Percentiles rank a stretch among this genome's conserved stretches.
phyloP scores from a whole-genome alignment of 2,888 invertebrate species.

The Nycteola revayana region DNA sequence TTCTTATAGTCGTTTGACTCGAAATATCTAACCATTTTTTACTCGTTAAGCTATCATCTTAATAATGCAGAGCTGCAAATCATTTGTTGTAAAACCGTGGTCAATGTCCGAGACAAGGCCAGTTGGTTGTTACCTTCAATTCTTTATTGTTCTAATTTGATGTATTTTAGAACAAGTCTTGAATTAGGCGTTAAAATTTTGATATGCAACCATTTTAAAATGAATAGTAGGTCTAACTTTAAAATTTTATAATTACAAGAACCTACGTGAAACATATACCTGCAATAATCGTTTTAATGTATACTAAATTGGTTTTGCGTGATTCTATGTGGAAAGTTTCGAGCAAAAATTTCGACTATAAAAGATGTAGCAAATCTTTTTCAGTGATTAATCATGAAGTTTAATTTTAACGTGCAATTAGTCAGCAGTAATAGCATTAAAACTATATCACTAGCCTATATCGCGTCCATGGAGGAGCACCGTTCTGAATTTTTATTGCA shows the following conservation, averaged over 20 bases:
- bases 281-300: conserved; percentile 16
- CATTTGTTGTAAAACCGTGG: conserved; percentile 54
- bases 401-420: conserved; percentile 42
- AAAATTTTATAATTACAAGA: too few relatives aligned
- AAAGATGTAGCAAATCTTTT: too few relatives aligned
- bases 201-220: conserved; percentile 5
- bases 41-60: conserved; percentile 50
- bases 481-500: conserved; percentile 66
- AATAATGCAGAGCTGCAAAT: conserved; percentile 59
- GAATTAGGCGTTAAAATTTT: conserved; percentile 6
- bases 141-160: conserved; percentile 26
- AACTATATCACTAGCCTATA: conserved; percentile 45
- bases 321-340: too few relatives aligned
- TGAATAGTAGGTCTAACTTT: too few relatives aligned
- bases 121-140: conserved; percentile 45
- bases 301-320: conserved; percentile 6
- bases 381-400: conserved; percentile 19
- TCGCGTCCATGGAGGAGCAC: conserved; percentile 48
- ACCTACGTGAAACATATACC: too few relatives aligned
- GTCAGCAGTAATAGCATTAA: conserved; percentile 42
- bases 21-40: conserved; percentile 56
- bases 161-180: conserved; percentile 19
- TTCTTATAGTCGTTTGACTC: conserved; percentile 64
- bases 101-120: conserved; percentile 62
- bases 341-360: conserved; percentile 1